A percentile compares a stretch with the other conserved stretches of the same genome.
Conservation (phyloP, 2,797 vertebrate genomes). For the Eutrigla gurnardus region DNA sequence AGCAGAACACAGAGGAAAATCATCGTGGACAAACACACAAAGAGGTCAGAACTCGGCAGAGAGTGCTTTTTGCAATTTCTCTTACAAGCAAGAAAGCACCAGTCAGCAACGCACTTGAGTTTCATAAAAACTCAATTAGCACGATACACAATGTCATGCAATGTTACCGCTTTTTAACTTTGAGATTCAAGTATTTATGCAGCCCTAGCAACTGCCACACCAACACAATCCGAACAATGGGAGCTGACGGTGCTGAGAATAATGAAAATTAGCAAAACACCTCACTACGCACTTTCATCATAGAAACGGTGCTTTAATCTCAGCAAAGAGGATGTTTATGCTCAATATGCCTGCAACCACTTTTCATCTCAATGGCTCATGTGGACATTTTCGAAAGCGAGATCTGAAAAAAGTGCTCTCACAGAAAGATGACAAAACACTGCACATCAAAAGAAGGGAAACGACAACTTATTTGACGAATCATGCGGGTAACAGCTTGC, state of each 20-base stretch:
- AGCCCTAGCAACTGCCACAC: constrained; percentile 36
- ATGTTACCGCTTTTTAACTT: constrained; percentile 43
- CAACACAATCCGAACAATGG: constrained; percentile 55
- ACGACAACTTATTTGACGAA: constrained; percentile 61
- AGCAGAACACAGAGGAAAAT: constrained; percentile 23
- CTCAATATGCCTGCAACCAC: constrained; percentile 61
- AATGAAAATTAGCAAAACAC: constrained; percentile 72
- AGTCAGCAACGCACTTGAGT: constrained; percentile 34
- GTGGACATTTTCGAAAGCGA: constrained; percentile 54
- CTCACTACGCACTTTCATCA: constrained; percentile 69
- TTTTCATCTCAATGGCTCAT: constrained; percentile 71
- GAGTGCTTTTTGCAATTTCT: constrained; percentile 32
- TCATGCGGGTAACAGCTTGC: constrained; percentile 58
- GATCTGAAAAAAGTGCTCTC: constrained; percentile 50
- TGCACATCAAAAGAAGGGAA: constrained; percentile 73
- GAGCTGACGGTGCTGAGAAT: constrained; percentile 53
- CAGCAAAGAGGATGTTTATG: constrained; percentile 66
- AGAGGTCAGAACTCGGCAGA: constrained; percentile 26
- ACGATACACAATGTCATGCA: constrained; percentile 14
- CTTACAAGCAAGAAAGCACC: constrained; percentile 51
- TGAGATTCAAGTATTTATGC: constrained; percentile 60
- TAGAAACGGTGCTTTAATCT: constrained; percentile 76
- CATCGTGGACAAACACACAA: constrained; percentile 27
- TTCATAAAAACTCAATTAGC: constrained; percentile 54
- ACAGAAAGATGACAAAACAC: constrained; percentile 42